A percentile compares a stretch with the other conserved stretches of the same genome.
phyloP scores from a whole-genome alignment of 2,888 invertebrate species.

The Drosophila stalkeri region DNA sequence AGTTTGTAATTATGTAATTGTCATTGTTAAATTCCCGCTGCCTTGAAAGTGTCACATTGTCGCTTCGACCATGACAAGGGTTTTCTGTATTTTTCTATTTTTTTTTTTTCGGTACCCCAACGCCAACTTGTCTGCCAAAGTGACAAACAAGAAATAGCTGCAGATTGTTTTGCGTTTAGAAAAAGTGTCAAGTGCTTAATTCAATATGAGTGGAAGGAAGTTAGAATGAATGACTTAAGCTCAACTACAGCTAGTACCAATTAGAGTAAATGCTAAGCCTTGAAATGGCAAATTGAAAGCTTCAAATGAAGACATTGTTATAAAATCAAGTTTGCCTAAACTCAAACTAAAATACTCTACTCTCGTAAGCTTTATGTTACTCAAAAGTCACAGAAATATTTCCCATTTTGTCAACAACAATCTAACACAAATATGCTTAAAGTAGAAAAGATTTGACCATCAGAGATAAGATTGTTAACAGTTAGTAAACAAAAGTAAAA shows the following conservation, averaged over 20 bases:
- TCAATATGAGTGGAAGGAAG: background rate
- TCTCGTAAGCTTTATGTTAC: too few species aligned
- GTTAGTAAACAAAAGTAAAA: conserved; percentile 1
- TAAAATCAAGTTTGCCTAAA: background rate
- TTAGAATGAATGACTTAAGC: background rate
- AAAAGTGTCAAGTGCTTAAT: conserved; percentile 2
- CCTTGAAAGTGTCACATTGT: conserved; percentile 39
- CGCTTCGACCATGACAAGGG: conserved; percentile 60
- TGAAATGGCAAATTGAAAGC: background rate
- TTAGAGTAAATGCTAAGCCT: background rate
- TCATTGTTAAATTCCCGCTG: conserved; percentile 43
- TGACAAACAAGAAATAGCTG: conserved; percentile 42
- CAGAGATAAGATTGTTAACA: background rate
- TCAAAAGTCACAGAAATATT: background rate
- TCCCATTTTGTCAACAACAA: background rate
- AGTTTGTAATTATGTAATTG: conserved; percentile 77
- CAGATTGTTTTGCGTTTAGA: conserved; percentile 7
- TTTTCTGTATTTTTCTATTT: too few species aligned
- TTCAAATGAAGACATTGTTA: background rate
- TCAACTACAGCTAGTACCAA: background rate
- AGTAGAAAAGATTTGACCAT: background rate
- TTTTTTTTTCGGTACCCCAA: background rate
- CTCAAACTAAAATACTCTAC: background rate
- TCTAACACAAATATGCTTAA: background rate
- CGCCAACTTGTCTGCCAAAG: conserved; percentile 28